Evolutionary conservation across 2,888 invertebrate genomes (phyloP).

Genomic region (Phytoseiulus persimilis): DNA sequence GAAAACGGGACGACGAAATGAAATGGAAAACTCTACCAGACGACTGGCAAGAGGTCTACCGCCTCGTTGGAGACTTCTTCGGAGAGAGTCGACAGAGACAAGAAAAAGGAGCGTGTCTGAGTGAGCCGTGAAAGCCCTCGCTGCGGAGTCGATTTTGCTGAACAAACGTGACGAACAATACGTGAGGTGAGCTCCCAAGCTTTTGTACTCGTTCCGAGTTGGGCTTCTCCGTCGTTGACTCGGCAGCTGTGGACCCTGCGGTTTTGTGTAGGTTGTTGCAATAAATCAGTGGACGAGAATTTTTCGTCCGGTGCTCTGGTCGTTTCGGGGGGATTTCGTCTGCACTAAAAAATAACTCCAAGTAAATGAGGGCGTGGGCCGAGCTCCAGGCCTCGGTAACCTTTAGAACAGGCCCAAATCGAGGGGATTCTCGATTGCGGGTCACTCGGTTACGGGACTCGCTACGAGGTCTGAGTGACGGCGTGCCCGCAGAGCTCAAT

Average conservation of each 20-base stretch:
- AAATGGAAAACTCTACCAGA: not conserved
- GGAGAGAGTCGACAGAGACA: not conserved
- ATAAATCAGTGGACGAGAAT: not conserved
- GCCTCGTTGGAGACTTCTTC: not conserved
- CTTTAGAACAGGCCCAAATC: too few species aligned
- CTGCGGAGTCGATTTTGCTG: not conserved
- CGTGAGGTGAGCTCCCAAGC: not conserved
- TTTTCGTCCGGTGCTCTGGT: not conserved
- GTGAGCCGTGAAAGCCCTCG: not conserved
- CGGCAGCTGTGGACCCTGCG: not conserved
- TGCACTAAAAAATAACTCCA: too few species aligned
- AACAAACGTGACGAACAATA: not conserved
- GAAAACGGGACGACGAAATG: too few species aligned
- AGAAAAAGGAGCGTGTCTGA: not conserved
- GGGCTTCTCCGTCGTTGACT: not conserved
- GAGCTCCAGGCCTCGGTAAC: too few species aligned
- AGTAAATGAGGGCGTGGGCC: too few species aligned
- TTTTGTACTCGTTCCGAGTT: not conserved
- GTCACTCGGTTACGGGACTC: too few species aligned
- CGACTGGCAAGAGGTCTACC: not conserved
- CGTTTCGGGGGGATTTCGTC: too few species aligned
- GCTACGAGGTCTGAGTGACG: too few species aligned
- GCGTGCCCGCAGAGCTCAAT: too few species aligned
- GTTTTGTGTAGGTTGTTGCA: not conserved
- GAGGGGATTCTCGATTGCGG: too few species aligned